phyloP scores from a whole-genome alignment of 2,113 vertebrate genomes.

The Protobothrops mucrosquamatus region DNA sequence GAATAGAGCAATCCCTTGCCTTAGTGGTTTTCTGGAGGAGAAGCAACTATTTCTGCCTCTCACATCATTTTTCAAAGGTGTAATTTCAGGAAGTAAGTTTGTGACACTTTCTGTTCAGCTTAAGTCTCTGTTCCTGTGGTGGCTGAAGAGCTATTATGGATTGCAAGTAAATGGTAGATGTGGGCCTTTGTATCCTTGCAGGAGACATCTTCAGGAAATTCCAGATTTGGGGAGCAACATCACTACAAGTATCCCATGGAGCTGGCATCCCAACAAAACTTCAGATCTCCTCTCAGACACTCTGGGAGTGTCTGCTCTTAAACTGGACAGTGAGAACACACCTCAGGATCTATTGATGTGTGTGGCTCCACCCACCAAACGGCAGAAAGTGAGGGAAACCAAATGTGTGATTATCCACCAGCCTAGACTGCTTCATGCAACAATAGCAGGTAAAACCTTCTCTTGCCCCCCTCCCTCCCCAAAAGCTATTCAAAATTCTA shows the following conservation, averaged over 20 bases:
- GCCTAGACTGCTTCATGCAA: slow-evolving; percentile 68
- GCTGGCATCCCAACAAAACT: slow-evolving; percentile 64
- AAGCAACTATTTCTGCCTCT: background rate
- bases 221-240: slow-evolving; percentile 71
- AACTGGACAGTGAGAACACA: slow-evolving; percentile 77
- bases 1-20: background rate
- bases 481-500: accelerated
- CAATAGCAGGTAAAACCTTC: slow-evolving; percentile 61
- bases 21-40: background rate
- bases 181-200: slow-evolving; percentile 39
- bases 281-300: slow-evolving; percentile 56
- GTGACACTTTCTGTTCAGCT: background rate
- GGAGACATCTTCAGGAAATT: slow-evolving; percentile 80
- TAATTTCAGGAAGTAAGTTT: background rate
- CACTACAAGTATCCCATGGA: slow-evolving; percentile 53
- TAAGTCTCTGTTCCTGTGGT: background rate
- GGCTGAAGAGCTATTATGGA: background rate
- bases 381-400: slow-evolving; percentile 69
- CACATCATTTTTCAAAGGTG: background rate
- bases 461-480: accelerated
- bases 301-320: slow-evolving; percentile 64
- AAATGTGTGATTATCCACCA: slow-evolving; percentile 76
- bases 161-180: background rate
- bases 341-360: slow-evolving; percentile 75
- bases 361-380: slow-evolving; percentile 70